These are phyloP conservation scores for Rutilus rutilus DNA, from an alignment of 2,113 vertebrate genomes.

Conservation along the genomic window DNA sequence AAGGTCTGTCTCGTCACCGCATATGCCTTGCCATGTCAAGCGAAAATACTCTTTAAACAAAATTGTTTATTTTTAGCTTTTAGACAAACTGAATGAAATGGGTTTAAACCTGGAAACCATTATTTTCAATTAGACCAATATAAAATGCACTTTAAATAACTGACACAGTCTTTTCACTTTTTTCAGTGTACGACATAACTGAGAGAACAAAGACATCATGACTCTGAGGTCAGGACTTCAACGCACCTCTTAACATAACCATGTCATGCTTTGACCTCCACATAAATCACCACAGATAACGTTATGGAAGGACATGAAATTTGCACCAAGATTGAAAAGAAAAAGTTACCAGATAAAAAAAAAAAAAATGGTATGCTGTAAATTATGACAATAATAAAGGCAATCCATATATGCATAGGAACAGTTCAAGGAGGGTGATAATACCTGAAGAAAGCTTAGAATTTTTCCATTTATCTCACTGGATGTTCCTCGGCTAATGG, in stretches of 20 bases:
- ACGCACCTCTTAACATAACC: not conserved
- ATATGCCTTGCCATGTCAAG: too few species aligned
- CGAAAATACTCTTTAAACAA: too few species aligned
- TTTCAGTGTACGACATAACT: too few species aligned
- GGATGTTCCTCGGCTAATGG: not conserved
- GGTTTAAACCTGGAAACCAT: too few species aligned
- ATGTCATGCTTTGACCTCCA: not conserved
- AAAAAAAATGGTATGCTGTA: not conserved
- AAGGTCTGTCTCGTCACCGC: too few species aligned
- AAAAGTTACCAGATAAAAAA: not conserved
- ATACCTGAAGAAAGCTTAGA: not conserved
- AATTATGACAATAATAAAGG: not conserved
- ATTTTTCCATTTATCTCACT: not conserved
- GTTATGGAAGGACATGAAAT: not conserved
- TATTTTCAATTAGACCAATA: too few species aligned
- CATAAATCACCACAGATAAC: not conserved
- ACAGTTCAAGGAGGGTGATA: not conserved
- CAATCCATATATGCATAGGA: not conserved
- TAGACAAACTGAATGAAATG: too few species aligned
- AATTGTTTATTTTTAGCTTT: too few species aligned
- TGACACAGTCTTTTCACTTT: too few species aligned
- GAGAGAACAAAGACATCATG: not conserved
- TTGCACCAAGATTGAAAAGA: too few species aligned
- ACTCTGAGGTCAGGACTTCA: not conserved
- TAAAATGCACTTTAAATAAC: too few species aligned